These are phyloP conservation scores for Anarrhichthys ocellatus DNA, from an alignment of 2,113 vertebrate genomes.

Conservation along the genomic window DNA sequence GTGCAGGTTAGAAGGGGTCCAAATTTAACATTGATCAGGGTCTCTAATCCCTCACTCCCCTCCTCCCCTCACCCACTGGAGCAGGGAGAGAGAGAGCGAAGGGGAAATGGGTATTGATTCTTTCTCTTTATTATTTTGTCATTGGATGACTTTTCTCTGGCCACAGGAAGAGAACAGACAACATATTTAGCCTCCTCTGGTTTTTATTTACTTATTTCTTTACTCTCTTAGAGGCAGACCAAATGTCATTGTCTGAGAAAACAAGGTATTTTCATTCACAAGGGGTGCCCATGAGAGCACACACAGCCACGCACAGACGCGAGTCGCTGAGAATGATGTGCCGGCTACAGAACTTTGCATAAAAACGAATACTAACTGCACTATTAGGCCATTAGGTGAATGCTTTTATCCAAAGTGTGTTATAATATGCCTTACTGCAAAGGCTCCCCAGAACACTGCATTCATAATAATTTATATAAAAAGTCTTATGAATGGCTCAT, in stretches of 20 bases:
- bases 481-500: not conserved
- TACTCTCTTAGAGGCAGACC: slow-evolving; percentile 20
- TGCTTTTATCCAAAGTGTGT: slow-evolving; percentile 27
- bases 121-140: slow-evolving; percentile 80
- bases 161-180: slow-evolving; percentile 58
- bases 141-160: slow-evolving; percentile 74
- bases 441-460: not conserved
- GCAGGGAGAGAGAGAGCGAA: slow-evolving; percentile 39
- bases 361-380: slow-evolving; percentile 22
- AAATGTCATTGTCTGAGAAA: slow-evolving; percentile 28
- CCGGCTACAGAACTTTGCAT: slow-evolving; percentile 17
- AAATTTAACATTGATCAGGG: slow-evolving; percentile 75
- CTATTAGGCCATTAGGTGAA: slow-evolving; percentile 17
- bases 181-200: slow-evolving; percentile 46
- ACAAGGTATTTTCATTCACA: not conserved
- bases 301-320: not conserved
- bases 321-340: slow-evolving; percentile 30
- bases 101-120: slow-evolving; percentile 81
- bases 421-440: not conserved
- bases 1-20: slow-evolving; percentile 42
- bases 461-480: not conserved
- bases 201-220: slow-evolving; percentile 28
- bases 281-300: not conserved
- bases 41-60: slow-evolving; percentile 61
- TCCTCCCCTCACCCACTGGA: slow-evolving; percentile 50